Percentiles rank a stretch among this genome's conserved stretches.
phyloP scores from a whole-genome alignment of 2,888 invertebrate genomes.

The Megamerina dolium region DNA sequence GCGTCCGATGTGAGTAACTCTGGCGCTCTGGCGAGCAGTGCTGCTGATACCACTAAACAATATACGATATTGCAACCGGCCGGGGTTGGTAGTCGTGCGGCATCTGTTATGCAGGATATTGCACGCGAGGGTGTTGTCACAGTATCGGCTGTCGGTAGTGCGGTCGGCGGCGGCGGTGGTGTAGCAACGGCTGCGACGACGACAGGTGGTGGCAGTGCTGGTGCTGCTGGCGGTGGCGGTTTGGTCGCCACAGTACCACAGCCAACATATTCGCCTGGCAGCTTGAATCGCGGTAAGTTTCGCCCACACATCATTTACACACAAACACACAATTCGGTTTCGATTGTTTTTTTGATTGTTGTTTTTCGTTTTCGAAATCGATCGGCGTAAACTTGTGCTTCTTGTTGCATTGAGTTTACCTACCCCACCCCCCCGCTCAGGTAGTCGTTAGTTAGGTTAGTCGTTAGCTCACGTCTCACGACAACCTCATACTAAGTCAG shows the following conservation, averaged over 20 bases:
- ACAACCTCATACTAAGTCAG: no score
- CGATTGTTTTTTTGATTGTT: conserved; percentile 12
- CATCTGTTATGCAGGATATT: conserved; percentile 74
- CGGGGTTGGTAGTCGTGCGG: conserved; percentile 71
- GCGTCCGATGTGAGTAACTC: no score
- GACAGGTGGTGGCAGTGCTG: conserved; percentile 5
- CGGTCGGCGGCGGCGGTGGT: conserved; percentile 22
- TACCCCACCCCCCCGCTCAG: background rate
- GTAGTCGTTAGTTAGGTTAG: no score
- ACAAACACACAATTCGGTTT: conserved; percentile 7
- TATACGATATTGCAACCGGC: conserved; percentile 84
- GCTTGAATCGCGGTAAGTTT: conserved; percentile 68
- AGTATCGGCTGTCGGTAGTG: conserved; percentile 49
- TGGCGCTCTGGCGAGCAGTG: no score
- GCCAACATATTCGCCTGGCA: conserved; percentile 68
- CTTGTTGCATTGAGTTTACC: conserved; percentile 47
- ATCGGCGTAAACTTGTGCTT: conserved; percentile 40
- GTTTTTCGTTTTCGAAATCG: conserved; percentile 18
- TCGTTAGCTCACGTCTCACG: no score
- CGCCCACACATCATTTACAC: no score
- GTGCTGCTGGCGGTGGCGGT: conserved; percentile 30
- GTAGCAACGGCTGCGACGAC: conserved; percentile 44
- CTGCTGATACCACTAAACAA: conserved; percentile 58
- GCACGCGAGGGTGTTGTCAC: conserved; percentile 61
- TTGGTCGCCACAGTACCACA: conserved; percentile 48